Conservation (phyloP, 2,113 vertebrate genomes). For the Zootoca vivipara region DNA sequence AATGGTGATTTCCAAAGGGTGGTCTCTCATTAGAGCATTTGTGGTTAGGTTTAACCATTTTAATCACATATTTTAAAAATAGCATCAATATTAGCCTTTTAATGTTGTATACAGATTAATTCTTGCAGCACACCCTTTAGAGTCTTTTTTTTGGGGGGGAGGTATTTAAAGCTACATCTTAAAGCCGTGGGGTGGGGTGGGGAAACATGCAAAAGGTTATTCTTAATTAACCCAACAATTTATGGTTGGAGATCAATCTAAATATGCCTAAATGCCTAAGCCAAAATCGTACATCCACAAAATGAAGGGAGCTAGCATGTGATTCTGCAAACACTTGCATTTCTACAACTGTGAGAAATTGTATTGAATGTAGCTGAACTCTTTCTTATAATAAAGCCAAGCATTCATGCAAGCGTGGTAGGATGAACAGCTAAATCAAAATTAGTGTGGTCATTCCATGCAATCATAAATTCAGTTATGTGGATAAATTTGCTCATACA, state of each 20-base stretch:
- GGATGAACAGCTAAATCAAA: background rate
- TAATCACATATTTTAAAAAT: background rate
- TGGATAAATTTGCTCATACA: slow-evolving; percentile 8
- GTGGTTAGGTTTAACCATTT: too few relatives aligned
- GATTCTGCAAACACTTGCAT: background rate
- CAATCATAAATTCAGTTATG: background rate
- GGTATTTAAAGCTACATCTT: rapidly evolving
- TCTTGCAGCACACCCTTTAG: background rate
- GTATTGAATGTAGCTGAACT: background rate
- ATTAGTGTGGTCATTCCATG: background rate
- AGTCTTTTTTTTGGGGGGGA: background rate
- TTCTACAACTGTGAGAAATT: background rate
- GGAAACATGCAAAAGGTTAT: background rate
- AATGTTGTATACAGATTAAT: background rate
- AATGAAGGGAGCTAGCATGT: rapidly evolving
- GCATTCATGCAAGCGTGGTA: background rate
- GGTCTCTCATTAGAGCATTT: background rate
- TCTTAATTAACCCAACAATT: rapidly evolving
- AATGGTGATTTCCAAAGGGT: background rate
- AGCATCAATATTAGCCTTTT: background rate
- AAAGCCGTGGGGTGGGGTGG: too few relatives aligned
- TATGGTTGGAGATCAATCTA: background rate
- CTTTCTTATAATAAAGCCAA: background rate
- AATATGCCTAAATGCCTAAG: background rate
- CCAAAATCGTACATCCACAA: too few relatives aligned